phyloP scores from a whole-genome alignment of 1,140 invertebrate species.

The Aphidius ervi region DNA sequence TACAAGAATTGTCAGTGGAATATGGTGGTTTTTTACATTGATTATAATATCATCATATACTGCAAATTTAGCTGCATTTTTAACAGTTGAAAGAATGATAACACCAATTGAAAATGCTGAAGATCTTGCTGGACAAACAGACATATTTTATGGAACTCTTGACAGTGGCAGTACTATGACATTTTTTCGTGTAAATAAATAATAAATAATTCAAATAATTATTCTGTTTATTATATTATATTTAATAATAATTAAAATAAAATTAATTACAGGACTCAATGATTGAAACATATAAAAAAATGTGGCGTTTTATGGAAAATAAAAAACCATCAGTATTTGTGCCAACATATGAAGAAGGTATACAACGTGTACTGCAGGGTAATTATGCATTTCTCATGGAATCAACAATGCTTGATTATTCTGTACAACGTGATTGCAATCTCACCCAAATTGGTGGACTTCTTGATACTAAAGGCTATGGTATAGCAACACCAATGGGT shows the following conservation, averaged over 20 bases:
- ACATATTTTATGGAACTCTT: conserved; percentile 78
- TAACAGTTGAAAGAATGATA: conserved; percentile 82
- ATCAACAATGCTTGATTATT: conserved; percentile 88
- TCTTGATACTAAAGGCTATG: conserved; percentile 79
- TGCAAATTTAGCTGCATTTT: conserved; percentile 81
- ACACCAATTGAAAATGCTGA: conserved; percentile 82
- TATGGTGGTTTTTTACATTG: conserved; percentile 88
- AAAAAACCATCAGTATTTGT: conserved; percentile 71
- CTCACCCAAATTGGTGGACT: conserved; percentile 89
- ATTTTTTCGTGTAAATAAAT: conserved; percentile 67
- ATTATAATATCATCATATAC: conserved; percentile 88
- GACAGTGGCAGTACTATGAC: conserved; percentile 76
- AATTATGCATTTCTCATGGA: conserved; percentile 95
- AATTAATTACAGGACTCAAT: conserved; percentile 63
- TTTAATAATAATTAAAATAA: conserved; percentile 4
- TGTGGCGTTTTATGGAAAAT: conserved; percentile 83
- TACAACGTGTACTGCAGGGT: conserved; percentile 68
- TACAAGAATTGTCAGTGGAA: conserved; percentile 70
- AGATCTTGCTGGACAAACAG: conserved; percentile 77
- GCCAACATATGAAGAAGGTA: conserved; percentile 71
- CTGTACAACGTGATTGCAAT: conserved; percentile 85
- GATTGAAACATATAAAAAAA: conserved; percentile 80
- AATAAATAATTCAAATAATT: background rate
- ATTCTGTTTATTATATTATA: background rate
- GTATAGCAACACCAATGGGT: conserved; percentile 60